These are phyloP conservation scores for Ctenochaetus hawaiiensis DNA, from an alignment of 2,797 vertebrate genomes.

Conservation along the genomic window DNA sequence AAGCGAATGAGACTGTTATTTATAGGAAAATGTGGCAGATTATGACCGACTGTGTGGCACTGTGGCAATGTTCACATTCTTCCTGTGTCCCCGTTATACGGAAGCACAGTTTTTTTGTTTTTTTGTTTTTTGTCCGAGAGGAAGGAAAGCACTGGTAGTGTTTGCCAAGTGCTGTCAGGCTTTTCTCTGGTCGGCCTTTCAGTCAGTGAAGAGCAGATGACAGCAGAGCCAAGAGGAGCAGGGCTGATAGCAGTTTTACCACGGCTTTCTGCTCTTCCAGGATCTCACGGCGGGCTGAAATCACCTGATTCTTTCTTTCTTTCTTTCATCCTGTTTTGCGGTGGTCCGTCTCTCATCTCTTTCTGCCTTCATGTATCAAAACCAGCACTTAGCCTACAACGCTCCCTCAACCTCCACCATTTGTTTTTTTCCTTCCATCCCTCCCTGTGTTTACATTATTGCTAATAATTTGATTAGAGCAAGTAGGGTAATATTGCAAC, in stretches of 20 bases:
- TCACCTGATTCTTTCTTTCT: constrained; percentile 1
- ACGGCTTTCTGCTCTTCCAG: background rate
- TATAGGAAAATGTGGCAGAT: background rate
- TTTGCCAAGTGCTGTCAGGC: constrained; percentile 25
- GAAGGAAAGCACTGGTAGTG: no score
- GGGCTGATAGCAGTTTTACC: background rate
- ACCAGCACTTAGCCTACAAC: background rate
- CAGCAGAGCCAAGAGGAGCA: constrained; percentile 1
- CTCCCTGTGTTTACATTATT: constrained; percentile 25
- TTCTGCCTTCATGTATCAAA: background rate
- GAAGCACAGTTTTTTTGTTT: background rate
- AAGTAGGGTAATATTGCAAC: constrained; percentile 31
- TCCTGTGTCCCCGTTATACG: background rate
- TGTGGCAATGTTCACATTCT: background rate
- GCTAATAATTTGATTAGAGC: constrained; percentile 44
- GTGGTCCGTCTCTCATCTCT: background rate
- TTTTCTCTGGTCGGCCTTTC: constrained; percentile 1
- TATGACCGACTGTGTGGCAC: background rate
- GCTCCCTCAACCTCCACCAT: background rate
- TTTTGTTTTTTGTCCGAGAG: background rate
- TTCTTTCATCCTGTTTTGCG: constrained; percentile 1
- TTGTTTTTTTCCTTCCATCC: background rate
- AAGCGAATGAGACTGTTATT: background rate
- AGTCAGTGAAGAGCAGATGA: constrained; percentile 7
- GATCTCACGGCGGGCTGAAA: constrained; percentile 14